Conservation (phyloP, 2,888 invertebrate genomes). For the Archips crataeganus region DNA sequence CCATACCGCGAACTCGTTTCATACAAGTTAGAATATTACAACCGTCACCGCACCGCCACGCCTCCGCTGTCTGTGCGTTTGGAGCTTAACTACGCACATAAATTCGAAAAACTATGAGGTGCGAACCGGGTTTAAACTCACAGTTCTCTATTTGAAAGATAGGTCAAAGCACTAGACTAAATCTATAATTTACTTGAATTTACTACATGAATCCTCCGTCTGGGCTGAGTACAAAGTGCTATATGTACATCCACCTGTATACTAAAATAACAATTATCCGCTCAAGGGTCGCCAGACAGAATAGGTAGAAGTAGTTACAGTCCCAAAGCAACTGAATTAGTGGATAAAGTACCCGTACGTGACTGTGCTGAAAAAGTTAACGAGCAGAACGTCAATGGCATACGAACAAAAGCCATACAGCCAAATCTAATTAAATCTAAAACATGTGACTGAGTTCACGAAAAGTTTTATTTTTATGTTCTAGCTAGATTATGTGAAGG, state of each 20-base stretch:
- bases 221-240: background rate
- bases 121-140: too few species aligned
- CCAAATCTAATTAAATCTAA: constrained; percentile 11
- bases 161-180: too few species aligned
- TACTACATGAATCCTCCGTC: background rate
- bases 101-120: too few species aligned
- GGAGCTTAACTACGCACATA: too few species aligned
- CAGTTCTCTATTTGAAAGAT: too few species aligned
- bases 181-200: background rate
- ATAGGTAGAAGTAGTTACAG: background rate
- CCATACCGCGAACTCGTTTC: too few species aligned
- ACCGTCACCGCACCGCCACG: too few species aligned
- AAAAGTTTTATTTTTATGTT: background rate
- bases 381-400: constrained; percentile 9
- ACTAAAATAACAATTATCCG: constrained; percentile 3
- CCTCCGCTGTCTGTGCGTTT: too few species aligned
- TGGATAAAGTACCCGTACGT: constrained; percentile 21
- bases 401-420: background rate
- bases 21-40: too few species aligned
- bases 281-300: background rate
- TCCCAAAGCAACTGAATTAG: constrained; percentile 24
- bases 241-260: background rate
- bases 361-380: constrained; percentile 28
- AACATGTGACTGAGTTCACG: background rate
- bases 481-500: too few species aligned